A percentile compares a stretch with the other conserved stretches of the same genome.
Conservation (phyloP, 2,797 vertebrate genomes). For the Propithecus deckenii region DNA sequence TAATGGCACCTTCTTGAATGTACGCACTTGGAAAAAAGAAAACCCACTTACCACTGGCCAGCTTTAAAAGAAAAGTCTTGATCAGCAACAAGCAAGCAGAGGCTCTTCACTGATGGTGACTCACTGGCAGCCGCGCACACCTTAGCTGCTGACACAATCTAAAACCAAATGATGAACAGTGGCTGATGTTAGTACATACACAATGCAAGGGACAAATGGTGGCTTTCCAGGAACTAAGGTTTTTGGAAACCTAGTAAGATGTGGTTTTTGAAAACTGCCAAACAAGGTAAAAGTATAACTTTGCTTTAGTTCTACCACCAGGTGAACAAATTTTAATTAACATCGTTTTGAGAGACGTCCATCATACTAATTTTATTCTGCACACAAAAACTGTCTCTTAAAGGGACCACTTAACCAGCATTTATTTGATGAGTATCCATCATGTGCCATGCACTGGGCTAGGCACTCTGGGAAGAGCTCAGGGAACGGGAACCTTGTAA, state of each 20-base stretch:
- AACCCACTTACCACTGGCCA: slow-evolving; percentile 94
- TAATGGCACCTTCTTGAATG: neutral
- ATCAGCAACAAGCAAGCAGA: slow-evolving; percentile 88
- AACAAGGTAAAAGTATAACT: neutral
- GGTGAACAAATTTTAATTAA: neutral
- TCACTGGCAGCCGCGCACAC: slow-evolving; percentile 91
- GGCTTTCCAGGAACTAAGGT: neutral
- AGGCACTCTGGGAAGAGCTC: neutral
- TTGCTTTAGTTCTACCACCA: neutral
- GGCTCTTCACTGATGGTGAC: slow-evolving; percentile 92
- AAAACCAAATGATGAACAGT: slow-evolving; percentile 6
- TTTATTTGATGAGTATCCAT: no score
- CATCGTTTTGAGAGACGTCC: neutral
- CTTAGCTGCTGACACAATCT: slow-evolving; percentile 91
- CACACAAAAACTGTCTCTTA: neutral
- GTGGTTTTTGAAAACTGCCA: neutral
- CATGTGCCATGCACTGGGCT: neutral
- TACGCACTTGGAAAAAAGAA: neutral
- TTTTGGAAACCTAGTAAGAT: neutral
- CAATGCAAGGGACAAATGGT: neutral
- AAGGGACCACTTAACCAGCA: neutral
- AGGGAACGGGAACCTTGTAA: neutral
- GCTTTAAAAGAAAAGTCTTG: slow-evolving; percentile 95
- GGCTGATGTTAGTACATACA: neutral
- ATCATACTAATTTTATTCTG: neutral